Evolutionary conservation across 2,113 vertebrate genomes (phyloP), one percentile per base, ranked within the genome.

Genomic region (Saguinus midas): DNA sequence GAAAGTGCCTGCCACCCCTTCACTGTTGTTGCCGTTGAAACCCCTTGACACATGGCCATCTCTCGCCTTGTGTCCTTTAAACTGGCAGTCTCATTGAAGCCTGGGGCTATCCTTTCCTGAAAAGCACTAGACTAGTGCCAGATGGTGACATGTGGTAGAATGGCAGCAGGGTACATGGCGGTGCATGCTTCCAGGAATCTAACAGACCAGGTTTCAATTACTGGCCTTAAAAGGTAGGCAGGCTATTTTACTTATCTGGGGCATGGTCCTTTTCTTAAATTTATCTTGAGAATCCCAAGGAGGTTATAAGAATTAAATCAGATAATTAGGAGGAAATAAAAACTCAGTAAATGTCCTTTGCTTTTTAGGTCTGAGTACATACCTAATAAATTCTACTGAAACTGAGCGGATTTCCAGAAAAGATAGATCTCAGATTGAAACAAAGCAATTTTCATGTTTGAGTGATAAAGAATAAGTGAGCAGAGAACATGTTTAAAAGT

Each of bases 71-170:
- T 89, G 66, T 95, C 93, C 78, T 90, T 82, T 43, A 66, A 70
- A 25, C 68, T 88, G 82, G 58, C 70, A 68, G 82, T 93, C 40
- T 17, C 82, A 48, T 0, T 13, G 78, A 92, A 87, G 89, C 93
- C 93, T 66, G 61, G 78, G 89, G 96, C 73, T 73, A 17, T 58
- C 40, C 72, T 91, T 97, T 97, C 97, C 96, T 98, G 86, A 90
- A 97, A 97, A 98, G 93, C 86, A 52, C 37, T 45, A 72, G 58
- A 73, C 37, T 21, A 43, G 61, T 94, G 88, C 93, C 97, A 97
- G 96, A 91, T 96, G 96, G 96, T 0, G 5, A 87, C 85, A 68
- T 48, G 88, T 87, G 91, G 94, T n/a, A n/a, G 76, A 66, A 25
- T 16, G 17, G 58, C 94, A 94, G 88, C 57, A 25, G 52, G 81